Evolutionary conservation across 2,113 vertebrate species (phyloP).

Genomic region (Abramis brama): DNA sequence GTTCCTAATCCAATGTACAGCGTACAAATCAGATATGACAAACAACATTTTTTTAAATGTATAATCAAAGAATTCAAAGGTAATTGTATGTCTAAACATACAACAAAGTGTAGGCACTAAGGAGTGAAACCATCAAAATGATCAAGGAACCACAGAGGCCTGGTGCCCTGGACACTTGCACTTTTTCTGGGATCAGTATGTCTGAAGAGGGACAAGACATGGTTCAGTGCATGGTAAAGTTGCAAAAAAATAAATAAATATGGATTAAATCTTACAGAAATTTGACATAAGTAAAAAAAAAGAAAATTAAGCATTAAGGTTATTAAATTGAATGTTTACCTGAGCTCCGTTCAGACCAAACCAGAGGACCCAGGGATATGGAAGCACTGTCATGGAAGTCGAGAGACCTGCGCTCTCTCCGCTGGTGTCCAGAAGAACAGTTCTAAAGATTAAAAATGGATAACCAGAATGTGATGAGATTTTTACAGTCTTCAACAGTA

Average conservation of each 20-base stretch:
- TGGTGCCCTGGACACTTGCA: not conserved
- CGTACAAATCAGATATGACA: too few species aligned
- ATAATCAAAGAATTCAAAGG: not conserved
- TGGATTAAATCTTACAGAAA: not conserved
- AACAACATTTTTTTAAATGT: too few species aligned
- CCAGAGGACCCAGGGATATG: conserved; percentile 65
- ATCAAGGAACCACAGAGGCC: not conserved
- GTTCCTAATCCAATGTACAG: too few species aligned
- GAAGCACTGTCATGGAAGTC: conserved; percentile 47
- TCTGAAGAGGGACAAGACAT: not conserved
- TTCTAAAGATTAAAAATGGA: conserved; percentile 52
- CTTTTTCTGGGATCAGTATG: not conserved
- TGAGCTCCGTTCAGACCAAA: not conserved
- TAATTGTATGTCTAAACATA: not conserved
- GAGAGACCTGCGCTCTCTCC: conserved; percentile 43
- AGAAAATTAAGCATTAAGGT: too few species aligned
- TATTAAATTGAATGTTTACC: too few species aligned
- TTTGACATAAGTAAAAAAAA: not conserved
- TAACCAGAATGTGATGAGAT: not conserved
- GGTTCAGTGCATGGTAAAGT: not conserved
- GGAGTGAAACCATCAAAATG: not conserved
- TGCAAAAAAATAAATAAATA: not conserved
- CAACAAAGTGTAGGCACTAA: not conserved
- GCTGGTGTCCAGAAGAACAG: conserved; percentile 56
- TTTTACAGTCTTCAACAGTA: not conserved